phyloP scores from a whole-genome alignment of 2,888 invertebrate species.

The Eristalis arbustorum region DNA sequence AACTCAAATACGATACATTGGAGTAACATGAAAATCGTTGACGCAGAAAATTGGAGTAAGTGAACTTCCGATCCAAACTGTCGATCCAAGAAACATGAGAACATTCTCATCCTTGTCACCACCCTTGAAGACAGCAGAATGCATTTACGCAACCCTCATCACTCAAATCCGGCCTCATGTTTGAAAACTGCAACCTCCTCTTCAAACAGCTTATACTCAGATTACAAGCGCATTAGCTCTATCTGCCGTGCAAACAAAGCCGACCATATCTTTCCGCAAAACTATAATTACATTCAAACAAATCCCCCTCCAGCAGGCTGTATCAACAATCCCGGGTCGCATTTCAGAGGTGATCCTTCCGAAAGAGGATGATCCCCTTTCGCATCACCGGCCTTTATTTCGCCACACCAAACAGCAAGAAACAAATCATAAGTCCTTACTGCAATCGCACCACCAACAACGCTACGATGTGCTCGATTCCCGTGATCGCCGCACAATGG shows the following conservation, averaged over 20 bases:
- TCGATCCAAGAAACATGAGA: no score
- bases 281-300: constrained; percentile 33
- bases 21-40: no score
- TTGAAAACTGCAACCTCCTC: background rate
- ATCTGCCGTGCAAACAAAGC: background rate
- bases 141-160: background rate
- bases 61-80: no score
- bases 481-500: constrained; percentile 15
- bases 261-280: background rate
- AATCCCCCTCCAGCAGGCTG: constrained; percentile 16
- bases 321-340: constrained; percentile 21
- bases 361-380: constrained; percentile 28
- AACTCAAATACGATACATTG: no score
- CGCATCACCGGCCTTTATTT: constrained; percentile 25
- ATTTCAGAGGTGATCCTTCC: constrained; percentile 48
- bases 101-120: no score
- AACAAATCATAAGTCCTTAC: constrained; percentile 31
- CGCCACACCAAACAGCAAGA: constrained; percentile 40
- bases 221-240: constrained; percentile 35
- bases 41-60: no score
- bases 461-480: constrained; percentile 14
- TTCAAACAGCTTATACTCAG: constrained; percentile 19
- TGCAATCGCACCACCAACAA: constrained; percentile 34
- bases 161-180: background rate
- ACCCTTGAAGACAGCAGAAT: no score